Conservation (phyloP, 2,888 invertebrate genomes). For the Archaeoteleia sp. region DNA sequence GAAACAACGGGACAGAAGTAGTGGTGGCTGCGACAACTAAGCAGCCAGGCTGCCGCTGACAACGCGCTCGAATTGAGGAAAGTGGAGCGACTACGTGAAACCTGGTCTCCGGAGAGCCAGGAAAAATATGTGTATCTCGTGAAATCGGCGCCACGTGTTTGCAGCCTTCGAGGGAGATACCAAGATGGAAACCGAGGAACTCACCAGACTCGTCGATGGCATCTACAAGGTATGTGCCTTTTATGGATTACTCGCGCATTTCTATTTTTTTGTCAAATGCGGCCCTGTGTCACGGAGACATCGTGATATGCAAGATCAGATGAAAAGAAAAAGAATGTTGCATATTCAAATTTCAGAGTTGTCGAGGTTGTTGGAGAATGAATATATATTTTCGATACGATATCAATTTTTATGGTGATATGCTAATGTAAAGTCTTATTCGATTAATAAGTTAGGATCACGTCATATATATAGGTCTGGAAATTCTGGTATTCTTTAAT, state of each 20-base stretch:
- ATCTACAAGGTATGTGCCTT: conserved; percentile 85
- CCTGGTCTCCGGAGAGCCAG: conserved; percentile 61
- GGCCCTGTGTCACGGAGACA: too few species aligned
- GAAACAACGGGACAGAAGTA: conserved; percentile 14
- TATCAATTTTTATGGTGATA: too few species aligned
- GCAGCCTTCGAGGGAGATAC: conserved; percentile 55
- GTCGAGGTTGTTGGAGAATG: too few species aligned
- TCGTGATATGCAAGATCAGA: too few species aligned
- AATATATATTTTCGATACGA: too few species aligned
- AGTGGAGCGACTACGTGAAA: conserved; percentile 63
- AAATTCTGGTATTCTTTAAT: too few species aligned
- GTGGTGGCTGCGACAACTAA: conserved; percentile 18
- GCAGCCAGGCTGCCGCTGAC: conserved; percentile 26
- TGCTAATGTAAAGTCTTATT: too few species aligned
- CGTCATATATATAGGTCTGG: too few species aligned
- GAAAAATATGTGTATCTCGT: conserved; percentile 69
- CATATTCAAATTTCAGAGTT: too few species aligned
- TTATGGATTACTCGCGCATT: conserved; percentile 5
- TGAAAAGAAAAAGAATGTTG: too few species aligned
- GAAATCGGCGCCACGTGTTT: conserved; percentile 61
- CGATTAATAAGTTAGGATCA: too few species aligned
- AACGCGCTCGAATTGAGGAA: conserved; percentile 54
- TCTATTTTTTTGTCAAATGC: not conserved
- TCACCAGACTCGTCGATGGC: conserved; percentile 92
- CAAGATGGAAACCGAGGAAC: conserved; percentile 89